These are phyloP conservation scores for Pseudomyrmex flavicornis DNA, from an alignment of 1,140 invertebrate species.

Conservation along the genomic window DNA sequence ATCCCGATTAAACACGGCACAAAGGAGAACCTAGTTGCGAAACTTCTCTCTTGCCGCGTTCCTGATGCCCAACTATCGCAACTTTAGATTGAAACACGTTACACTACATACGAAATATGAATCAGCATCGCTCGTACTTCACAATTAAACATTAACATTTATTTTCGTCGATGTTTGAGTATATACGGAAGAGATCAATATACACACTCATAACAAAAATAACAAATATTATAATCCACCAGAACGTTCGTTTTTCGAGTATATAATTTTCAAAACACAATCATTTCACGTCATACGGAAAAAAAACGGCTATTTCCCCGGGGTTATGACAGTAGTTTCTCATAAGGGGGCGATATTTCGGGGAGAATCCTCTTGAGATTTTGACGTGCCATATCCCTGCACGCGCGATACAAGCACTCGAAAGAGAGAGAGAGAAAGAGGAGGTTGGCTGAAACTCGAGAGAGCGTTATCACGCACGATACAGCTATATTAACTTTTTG, in stretches of 20 bases:
- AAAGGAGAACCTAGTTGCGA: constrained; percentile 20
- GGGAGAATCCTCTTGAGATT: not conserved
- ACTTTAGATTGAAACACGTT: constrained; percentile 32
- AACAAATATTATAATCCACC: no score
- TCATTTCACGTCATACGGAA: constrained; percentile 5
- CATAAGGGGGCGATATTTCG: constrained; percentile 17
- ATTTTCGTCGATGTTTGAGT: not conserved
- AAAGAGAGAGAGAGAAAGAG: no score
- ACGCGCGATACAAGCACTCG: not conserved
- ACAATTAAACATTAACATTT: not conserved
- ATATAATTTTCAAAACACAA: constrained; percentile 26
- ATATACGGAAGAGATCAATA: not conserved
- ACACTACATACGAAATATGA: constrained; percentile 11
- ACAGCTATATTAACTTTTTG: constrained; percentile 12
- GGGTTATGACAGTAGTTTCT: not conserved
- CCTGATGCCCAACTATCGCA: not conserved
- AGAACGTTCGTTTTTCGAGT: no score
- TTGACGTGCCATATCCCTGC: not conserved
- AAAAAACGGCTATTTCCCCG: constrained; percentile 24
- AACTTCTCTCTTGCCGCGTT: constrained; percentile 8
- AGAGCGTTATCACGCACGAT: not conserved
- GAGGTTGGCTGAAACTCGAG: not conserved
- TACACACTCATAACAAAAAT: not conserved
- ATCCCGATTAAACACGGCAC: constrained; percentile 34
- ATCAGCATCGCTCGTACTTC: not conserved